phyloP scores from a whole-genome alignment of 2,797 vertebrate species.

The Sitta carolinensis region DNA sequence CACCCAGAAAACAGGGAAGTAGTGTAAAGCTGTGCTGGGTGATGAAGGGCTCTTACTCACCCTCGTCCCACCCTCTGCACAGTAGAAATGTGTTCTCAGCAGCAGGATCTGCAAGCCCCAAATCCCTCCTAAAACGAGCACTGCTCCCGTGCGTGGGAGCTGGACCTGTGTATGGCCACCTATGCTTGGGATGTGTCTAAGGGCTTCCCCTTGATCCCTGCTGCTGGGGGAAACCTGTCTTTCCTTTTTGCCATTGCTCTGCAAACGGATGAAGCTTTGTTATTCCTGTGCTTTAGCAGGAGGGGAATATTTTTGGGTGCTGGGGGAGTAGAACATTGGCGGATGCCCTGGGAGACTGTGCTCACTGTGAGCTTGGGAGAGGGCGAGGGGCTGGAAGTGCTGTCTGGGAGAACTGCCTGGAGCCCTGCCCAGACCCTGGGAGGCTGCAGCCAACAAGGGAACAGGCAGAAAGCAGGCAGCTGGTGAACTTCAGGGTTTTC shows the following conservation, averaged over 20 bases:
- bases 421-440: not conserved
- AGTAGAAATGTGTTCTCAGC: not conserved
- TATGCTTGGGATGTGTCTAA: rapidly evolving
- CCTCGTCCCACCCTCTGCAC: not conserved
- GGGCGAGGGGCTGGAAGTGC: not conserved
- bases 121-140: rapidly evolving
- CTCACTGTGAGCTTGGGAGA: not conserved
- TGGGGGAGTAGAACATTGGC: not conserved
- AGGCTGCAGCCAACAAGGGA: not conserved
- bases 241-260: rapidly evolving
- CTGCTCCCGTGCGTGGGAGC: rapidly evolving
- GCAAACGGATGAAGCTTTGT: not conserved
- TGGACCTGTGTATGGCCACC: not conserved
- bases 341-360: not conserved
- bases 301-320: not conserved
- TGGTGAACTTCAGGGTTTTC: not conserved
- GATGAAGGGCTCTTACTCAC: not conserved
- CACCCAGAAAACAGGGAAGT: not conserved
- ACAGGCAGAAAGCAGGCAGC: not conserved
- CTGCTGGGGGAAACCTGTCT: not conserved
- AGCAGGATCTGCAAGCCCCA: not conserved
- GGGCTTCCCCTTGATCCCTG: not conserved
- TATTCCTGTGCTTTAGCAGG: not conserved
- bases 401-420: not conserved
- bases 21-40: not conserved